Percentiles rank a stretch among this genome's conserved stretches.
These are phyloP conservation scores for Ormyrus rosae DNA, from an alignment of 2,888 invertebrate species.

Conservation along the genomic window DNA sequence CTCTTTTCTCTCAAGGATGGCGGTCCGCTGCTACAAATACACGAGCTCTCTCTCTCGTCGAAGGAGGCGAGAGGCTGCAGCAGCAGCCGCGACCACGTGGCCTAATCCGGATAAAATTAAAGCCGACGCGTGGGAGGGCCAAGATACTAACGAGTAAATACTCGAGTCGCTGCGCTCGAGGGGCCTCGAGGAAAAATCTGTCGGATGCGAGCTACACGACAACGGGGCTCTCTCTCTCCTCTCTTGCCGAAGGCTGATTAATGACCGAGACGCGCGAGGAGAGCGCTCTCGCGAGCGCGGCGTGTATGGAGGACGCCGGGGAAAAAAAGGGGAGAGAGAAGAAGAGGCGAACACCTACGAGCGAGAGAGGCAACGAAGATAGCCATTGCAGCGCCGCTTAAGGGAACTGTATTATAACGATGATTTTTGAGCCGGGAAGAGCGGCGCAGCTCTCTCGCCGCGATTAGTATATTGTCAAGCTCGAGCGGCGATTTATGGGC, in stretches of 20 bases:
- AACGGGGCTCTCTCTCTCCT: constrained; percentile 60
- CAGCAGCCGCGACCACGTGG: constrained; percentile 48
- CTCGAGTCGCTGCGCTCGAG: constrained; percentile 53
- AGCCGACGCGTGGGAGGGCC: constrained; percentile 64
- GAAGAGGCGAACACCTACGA: constrained; percentile 29
- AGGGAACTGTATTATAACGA: constrained; percentile 46
- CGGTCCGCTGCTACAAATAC: no score
- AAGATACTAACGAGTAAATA: constrained; percentile 63
- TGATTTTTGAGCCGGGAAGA: constrained; percentile 19
- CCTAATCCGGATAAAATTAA: constrained; percentile 70
- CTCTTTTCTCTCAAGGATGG: no score
- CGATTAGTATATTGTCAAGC: constrained; percentile 54
- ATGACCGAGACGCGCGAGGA: constrained; percentile 60
- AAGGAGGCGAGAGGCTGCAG: constrained; percentile 12
- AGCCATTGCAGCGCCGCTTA: constrained; percentile 26
- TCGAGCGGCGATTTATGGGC: constrained; percentile 43
- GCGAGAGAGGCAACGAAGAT: neutral
- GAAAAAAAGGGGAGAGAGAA: neutral
- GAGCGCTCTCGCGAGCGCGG: neutral
- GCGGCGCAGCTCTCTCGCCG: constrained; percentile 19
- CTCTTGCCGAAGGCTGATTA: constrained; percentile 68
- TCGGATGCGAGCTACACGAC: constrained; percentile 66
- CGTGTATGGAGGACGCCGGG: no score
- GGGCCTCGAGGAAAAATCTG: constrained; percentile 65
- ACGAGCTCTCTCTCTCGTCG: neutral